Evolutionary conservation across 2,888 invertebrate species (phyloP).

Genomic region (Cylloceria caligata): DNA sequence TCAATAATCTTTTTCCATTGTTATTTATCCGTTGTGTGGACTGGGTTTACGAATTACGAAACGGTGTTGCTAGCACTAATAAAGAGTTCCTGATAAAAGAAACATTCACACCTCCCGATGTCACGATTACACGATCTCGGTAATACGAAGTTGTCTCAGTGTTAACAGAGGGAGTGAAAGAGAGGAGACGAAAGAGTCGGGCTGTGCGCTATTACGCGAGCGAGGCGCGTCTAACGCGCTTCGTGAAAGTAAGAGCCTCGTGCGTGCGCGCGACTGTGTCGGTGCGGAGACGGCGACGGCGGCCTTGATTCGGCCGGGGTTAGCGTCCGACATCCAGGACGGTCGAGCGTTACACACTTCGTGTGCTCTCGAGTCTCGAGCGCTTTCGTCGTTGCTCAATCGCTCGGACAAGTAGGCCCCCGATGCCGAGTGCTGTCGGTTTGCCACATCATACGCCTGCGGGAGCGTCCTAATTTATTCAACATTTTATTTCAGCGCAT

Average conservation of each 20-base stretch:
- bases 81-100: conserved; percentile 17
- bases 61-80: neutral
- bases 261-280: conserved; percentile 61
- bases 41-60: conserved; percentile 24
- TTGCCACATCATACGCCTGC: neutral
- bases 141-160: neutral
- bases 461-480: conserved; percentile 18
- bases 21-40: neutral
- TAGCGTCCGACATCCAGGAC: conserved; percentile 81
- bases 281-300: conserved; percentile 57
- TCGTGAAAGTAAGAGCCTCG: conserved; percentile 80
- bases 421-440: conserved; percentile 4
- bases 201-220: conserved; percentile 32
- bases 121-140: conserved; percentile 12
- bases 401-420: conserved; percentile 71
- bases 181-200: neutral
- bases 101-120: conserved; percentile 15
- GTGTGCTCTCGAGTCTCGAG: conserved; percentile 22
- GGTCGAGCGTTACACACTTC: conserved; percentile 61
- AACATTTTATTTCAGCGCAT: neutral
- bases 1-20: conserved; percentile 7
- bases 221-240: conserved; percentile 71
- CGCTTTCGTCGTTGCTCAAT: conserved; percentile 78
- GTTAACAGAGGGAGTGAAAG: neutral
- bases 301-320: conserved; percentile 83